Evolutionary conservation across 1,140 invertebrate species (phyloP), one percentile per base, ranked within the genome.

Genomic region (Ostrea denselamellosa): DNA sequence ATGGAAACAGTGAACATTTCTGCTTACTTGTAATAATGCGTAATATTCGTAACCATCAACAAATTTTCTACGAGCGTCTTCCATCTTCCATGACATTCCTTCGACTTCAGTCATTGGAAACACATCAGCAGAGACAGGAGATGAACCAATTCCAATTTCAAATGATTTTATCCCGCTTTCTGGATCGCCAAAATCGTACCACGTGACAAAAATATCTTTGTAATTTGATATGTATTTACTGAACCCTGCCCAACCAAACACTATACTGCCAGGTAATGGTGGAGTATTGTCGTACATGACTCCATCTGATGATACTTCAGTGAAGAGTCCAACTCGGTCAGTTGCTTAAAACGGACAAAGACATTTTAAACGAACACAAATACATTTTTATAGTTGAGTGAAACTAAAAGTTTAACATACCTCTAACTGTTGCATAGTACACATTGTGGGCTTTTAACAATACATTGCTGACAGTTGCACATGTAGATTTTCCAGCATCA

Each of bases 111-210:
- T 77, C 58, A 83, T 88, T 34, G 52, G 77, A 25, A 87, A 62
- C 25, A 90, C 58, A 65, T 90, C 89, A 19, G 84, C 85, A 22
- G 58, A 52, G n/a, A 62, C 62, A 54, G 8, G 3, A 25, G 58
- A 19, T 9, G 58, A 65, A 19, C 87, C 87, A 44, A 56, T 52
- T 19, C 87, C 83, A 2, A 88, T 62, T 77, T 52, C 10, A 17
- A 88, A 85, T 19, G 71, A 34, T 53, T 77, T 85, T 0, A 88
- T 77, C 52, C 87, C 87, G 58, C 87, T 88, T 56, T 88, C 87
- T 25, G 19, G n/a, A 25, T 88, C 87, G 53, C 85, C 53, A 65
- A 90, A 90, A 0, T 89, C 91, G 9, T 84, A 44, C 91, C 90
- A 91, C 22, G 86, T 51, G 25, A 89, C 88, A n/a, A 65, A 44